Evolutionary conservation across 2,113 vertebrate genomes (phyloP), one percentile per base, ranked within the genome.

Genomic region (Nerophis lumbriciformis): DNA sequence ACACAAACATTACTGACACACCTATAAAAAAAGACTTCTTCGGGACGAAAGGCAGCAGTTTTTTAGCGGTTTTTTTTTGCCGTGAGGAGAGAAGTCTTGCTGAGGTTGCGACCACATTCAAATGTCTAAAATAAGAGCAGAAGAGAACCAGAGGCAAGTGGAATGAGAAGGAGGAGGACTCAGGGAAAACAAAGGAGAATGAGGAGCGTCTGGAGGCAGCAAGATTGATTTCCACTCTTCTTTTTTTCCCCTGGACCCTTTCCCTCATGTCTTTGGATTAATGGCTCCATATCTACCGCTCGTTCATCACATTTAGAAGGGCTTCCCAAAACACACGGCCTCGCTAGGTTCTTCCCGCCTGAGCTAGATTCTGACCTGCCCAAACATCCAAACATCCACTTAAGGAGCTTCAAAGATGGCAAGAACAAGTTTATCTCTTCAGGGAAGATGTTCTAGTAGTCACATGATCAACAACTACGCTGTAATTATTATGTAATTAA

Each of bases 201-300:
- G 37, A 65, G 12, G 73, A 72, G 76, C 55, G 12, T 21, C 45
- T 67, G 79, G 70, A 77, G 75, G 71, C 74, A 59, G 59, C 12
- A 81, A 88, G 85, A 91, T 91, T 84, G 85, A 91, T 92, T 89
- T 88, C 82, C 72, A 51, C 79, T 86, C 72, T 62, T 81, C 81
- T 72, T 77, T 62, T 62, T 72, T 82, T 73, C 58, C 61, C 66
- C 49, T 45, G 65, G 69, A 80, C 72, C 36, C 5, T n/a, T 72
- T 77, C 84, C 83, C 84, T 62, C 47, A 80, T 81, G 76, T 68
- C 75, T 77, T 59, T 79, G 77, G 74, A 85, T 85, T 85, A 85
- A 87, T 88, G 82, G 79, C 78, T 76, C 65, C 57, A 57, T 82
- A 68, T 81, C 78, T 80, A 62, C 73, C 72, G 75, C 77, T 78